A percentile compares a stretch with the other conserved stretches of the same genome.
Evolutionary conservation across 2,113 vertebrate genomes (phyloP).

Genomic region (Camelus bactrianus): DNA sequence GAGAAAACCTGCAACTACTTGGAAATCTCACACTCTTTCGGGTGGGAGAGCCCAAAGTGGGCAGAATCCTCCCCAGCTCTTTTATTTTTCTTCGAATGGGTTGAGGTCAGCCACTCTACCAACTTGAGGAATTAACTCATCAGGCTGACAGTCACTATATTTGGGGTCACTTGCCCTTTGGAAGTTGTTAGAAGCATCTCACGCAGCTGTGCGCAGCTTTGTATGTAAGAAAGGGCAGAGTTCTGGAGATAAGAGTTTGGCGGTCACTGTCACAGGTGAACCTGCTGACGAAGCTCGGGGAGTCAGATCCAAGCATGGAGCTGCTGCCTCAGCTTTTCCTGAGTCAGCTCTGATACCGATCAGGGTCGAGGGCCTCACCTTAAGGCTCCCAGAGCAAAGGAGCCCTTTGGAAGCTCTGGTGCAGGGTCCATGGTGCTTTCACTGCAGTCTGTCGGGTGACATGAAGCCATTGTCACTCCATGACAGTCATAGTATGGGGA

Average conservation of each 20-base stretch:
- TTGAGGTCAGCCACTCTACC: background rate
- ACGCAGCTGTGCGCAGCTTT: background rate
- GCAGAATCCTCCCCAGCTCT: background rate
- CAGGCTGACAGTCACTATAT: background rate
- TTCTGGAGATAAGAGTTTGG: constrained; percentile 30
- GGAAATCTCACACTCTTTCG: background rate
- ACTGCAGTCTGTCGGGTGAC: background rate
- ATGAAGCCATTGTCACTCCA: background rate
- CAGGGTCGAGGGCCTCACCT: background rate
- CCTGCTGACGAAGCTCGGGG: background rate
- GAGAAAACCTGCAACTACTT: background rate
- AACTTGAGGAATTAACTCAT: background rate
- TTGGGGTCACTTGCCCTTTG: constrained; percentile 41
- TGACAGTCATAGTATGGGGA: background rate
- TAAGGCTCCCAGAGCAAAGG: background rate
- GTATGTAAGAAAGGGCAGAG: background rate
- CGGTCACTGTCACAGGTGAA: no score
- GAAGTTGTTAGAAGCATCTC: constrained; percentile 23
- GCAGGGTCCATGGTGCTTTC: background rate
- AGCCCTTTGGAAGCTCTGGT: background rate
- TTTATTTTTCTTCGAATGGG: background rate
- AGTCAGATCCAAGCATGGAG: background rate
- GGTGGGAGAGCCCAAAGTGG: background rate
- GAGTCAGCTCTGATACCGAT: background rate
- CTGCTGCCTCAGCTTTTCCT: background rate